Evolutionary conservation across 2,888 invertebrate genomes (phyloP).

Genomic region (Habroteleia sp.): DNA sequence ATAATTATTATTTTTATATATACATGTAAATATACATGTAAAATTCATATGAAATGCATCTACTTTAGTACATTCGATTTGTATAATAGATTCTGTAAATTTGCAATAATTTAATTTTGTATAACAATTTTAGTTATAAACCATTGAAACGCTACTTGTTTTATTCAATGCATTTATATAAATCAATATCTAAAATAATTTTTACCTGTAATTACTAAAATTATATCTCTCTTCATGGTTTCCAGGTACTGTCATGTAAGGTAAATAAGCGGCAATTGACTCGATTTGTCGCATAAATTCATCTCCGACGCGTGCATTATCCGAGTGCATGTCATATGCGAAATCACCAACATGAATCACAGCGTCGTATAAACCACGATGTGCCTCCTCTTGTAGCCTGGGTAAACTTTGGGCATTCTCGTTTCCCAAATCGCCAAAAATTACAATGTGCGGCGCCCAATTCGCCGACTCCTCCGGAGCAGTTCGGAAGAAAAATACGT

Average conservation of each 20-base stretch:
- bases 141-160: too few relatives aligned
- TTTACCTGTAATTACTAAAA: slow-evolving; percentile 92
- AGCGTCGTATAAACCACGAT: slow-evolving; percentile 90
- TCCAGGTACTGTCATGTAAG: slow-evolving; percentile 96
- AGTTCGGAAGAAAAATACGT: slow-evolving; percentile 88
- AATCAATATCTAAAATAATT: too few relatives aligned
- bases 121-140: too few relatives aligned
- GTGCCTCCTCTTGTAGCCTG: slow-evolving; percentile 91
- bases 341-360: slow-evolving; percentile 97
- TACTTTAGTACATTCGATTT: too few relatives aligned
- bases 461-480: slow-evolving; percentile 84
- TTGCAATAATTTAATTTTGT: too few relatives aligned
- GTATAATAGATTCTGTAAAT: too few relatives aligned
- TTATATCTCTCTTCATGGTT: slow-evolving; percentile 95
- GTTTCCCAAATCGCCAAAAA: slow-evolving; percentile 97
- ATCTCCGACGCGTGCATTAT: slow-evolving; percentile 92
- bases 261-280: slow-evolving; percentile 92
- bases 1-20: too few relatives aligned
- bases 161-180: too few relatives aligned
- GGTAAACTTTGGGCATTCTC: slow-evolving; percentile 93
- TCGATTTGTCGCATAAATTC: slow-evolving; percentile 96
- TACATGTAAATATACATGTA: too few relatives aligned
- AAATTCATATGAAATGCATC: too few relatives aligned
- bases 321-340: slow-evolving; percentile 94
- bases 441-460: slow-evolving; percentile 91